Conservation (phyloP, 2,888 invertebrate species). For the Allygus modestus region DNA sequence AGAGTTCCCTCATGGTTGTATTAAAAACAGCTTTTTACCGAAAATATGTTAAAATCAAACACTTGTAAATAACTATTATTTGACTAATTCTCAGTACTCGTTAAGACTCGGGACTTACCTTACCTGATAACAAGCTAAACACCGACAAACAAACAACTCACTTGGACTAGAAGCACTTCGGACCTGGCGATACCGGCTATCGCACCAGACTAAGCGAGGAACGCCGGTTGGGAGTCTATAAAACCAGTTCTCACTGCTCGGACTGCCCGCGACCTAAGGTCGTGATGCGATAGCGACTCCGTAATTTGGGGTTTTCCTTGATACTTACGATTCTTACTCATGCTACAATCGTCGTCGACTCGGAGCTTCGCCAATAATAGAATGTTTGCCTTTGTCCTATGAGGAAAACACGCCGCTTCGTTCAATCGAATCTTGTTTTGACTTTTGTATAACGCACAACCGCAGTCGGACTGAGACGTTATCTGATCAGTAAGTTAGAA, state of each 20-base stretch:
- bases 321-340: not conserved
- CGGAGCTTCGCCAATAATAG: not conserved
- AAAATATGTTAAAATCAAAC: too few species aligned
- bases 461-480: too few species aligned
- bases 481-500: too few species aligned
- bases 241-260: slow-evolving; percentile 8
- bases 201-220: not conserved
- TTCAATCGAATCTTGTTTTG: not conserved
- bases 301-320: slow-evolving; percentile 20
- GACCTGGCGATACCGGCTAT: not conserved
- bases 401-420: not conserved
- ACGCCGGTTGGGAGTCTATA: not conserved
- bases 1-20: too few species aligned
- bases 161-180: not conserved
- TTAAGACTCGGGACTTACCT: too few species aligned
- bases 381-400: not conserved
- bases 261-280: not conserved
- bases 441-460: not conserved
- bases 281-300: not conserved
- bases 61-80: too few species aligned
- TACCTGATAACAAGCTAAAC: too few species aligned
- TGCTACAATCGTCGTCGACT: not conserved
- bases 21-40: too few species aligned
- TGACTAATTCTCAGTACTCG: too few species aligned
- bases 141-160: too few species aligned